Percentiles rank a stretch among this genome's conserved stretches.
These are phyloP conservation scores for Lamellibrachia satsuma DNA, from an alignment of 2,888 invertebrate species.

Conservation along the genomic window DNA sequence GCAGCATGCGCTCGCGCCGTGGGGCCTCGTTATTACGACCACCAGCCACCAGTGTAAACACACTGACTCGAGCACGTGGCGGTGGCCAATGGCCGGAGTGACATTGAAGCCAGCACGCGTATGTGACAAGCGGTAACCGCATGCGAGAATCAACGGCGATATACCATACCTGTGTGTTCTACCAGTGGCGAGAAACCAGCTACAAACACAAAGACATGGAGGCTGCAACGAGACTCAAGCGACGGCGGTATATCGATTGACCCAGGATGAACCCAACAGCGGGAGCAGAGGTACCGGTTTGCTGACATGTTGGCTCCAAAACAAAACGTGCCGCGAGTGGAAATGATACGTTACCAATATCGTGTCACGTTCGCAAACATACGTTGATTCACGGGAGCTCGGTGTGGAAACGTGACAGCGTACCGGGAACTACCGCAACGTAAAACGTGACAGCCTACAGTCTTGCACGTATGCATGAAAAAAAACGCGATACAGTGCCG, in stretches of 20 bases:
- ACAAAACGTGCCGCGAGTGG: not conserved
- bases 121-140: not conserved
- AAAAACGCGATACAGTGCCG: not conserved
- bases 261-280: not conserved
- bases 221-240: not conserved
- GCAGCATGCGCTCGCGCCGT: not conserved
- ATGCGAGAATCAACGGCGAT: not conserved
- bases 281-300: not conserved
- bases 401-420: too few species aligned
- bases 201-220: not conserved
- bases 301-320: not conserved
- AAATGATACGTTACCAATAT: not conserved
- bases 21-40: not conserved
- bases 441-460: too few species aligned
- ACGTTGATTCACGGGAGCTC: too few species aligned
- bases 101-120: not conserved
- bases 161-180: not conserved
- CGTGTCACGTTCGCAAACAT: not conserved
- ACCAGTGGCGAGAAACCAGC: not conserved
- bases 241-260: not conserved
- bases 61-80: not conserved
- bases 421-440: too few species aligned
- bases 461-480: too few species aligned
- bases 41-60: not conserved
- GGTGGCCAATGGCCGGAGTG: not conserved